A percentile compares a stretch with the other conserved stretches of the same genome.
Evolutionary conservation across 2,888 invertebrate genomes (phyloP).

Genomic region (Aphrophora alni): DNA sequence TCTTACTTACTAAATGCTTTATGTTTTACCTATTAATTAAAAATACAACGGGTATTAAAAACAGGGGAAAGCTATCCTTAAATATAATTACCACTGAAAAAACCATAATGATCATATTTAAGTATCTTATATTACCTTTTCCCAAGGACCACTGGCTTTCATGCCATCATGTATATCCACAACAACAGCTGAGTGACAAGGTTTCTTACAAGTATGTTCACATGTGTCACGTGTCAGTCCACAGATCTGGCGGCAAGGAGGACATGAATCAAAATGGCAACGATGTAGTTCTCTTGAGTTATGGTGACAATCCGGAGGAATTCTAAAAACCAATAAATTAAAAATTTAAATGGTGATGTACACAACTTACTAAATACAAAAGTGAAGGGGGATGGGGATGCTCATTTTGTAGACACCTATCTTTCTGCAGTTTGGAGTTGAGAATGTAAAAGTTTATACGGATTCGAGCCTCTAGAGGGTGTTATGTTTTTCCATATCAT

Average conservation of each 20-base stretch:
- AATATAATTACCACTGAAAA: too few relatives aligned
- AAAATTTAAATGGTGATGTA: constrained; percentile 20
- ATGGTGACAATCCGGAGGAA: constrained; percentile 87
- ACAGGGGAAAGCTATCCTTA: too few relatives aligned
- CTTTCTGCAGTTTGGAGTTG: too few relatives aligned
- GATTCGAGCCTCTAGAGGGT: too few relatives aligned
- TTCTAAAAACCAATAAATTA: constrained; percentile 56
- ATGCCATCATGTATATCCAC: constrained; percentile 48
- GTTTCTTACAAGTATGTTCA: constrained; percentile 70
- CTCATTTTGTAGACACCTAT: background rate
- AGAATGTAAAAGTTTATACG: too few relatives aligned
- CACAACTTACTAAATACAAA: background rate
- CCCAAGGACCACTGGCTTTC: constrained; percentile 72
- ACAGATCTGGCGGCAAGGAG: constrained; percentile 81
- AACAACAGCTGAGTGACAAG: constrained; percentile 66
- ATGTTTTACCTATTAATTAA: too few relatives aligned
- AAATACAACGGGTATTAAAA: too few relatives aligned
- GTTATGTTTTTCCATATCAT: too few relatives aligned
- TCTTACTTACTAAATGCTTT: too few relatives aligned
- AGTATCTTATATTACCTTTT: constrained; percentile 57
- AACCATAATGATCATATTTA: too few relatives aligned
- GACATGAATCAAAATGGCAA: constrained; percentile 86
- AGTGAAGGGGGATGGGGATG: background rate
- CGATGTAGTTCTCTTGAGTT: constrained; percentile 70
- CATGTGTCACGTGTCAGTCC: constrained; percentile 65